These are phyloP conservation scores for Halichondria panicea DNA, from an alignment of 37 sponge, comb jelly and placozoan genomes.

Conservation along the genomic window DNA sequence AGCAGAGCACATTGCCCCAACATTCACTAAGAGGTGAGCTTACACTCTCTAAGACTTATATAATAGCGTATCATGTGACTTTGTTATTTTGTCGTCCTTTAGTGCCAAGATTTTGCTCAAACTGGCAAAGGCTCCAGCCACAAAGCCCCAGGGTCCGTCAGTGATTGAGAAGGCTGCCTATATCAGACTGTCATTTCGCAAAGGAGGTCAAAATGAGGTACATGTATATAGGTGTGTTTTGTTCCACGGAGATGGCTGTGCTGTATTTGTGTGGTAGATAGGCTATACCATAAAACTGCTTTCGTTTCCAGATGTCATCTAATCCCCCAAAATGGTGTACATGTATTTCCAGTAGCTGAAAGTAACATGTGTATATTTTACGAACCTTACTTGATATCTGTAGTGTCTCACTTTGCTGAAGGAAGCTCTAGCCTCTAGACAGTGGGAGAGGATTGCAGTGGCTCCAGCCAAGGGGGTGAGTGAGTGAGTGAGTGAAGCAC, in stretches of 20 bases:
- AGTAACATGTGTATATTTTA: no score
- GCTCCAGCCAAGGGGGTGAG: constrained; percentile 15
- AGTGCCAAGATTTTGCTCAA: constrained; percentile 85
- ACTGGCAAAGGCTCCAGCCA: constrained; percentile 39
- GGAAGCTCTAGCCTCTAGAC: constrained; percentile 43
- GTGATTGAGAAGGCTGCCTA: constrained; percentile 54
- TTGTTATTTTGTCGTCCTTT: no score
- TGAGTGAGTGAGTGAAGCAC: no score
- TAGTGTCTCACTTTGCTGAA: constrained; percentile 46
- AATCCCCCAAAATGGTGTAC: no score
- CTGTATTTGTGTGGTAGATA: no score
- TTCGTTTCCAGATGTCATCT: no score
- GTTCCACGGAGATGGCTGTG: no score
- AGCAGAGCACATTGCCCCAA: constrained; percentile 33
- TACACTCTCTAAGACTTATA: neutral
- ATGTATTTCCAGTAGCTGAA: no score
- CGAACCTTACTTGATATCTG: no score
- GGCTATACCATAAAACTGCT: no score
- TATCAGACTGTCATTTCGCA: constrained; percentile 87
- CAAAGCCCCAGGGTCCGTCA: constrained; percentile 70
- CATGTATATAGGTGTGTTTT: neutral
- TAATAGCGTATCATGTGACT: neutral
- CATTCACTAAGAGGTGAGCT: constrained; percentile 68
- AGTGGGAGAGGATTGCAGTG: constrained; percentile 61
- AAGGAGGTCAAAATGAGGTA: constrained; percentile 90